A percentile compares a stretch with the other conserved stretches of the same genome.
These are phyloP conservation scores for Pristionchus entomophagus DNA, from an alignment of 2,888 invertebrate genomes.

Conservation along the genomic window DNA sequence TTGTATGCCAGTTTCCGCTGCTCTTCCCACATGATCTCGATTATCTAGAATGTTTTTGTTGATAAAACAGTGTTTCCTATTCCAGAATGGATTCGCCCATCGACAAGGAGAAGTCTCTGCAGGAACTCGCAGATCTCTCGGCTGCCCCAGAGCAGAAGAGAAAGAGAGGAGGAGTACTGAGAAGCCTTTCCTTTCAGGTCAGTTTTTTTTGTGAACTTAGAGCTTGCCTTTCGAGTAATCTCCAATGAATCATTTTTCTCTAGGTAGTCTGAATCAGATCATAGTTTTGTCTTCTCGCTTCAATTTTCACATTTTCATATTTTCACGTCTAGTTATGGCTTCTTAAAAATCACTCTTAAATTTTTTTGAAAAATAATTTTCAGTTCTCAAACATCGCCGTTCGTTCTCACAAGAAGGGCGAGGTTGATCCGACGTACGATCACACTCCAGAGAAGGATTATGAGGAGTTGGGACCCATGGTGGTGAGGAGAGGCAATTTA, in stretches of 20 bases:
- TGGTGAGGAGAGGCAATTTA: not conserved
- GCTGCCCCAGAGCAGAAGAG: constrained; percentile 4
- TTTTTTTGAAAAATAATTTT: not conserved
- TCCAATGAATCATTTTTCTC: too few species aligned
- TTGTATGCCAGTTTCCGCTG: not conserved
- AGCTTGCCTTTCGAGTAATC: too few species aligned
- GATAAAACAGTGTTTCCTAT: too few species aligned
- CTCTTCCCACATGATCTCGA: not conserved
- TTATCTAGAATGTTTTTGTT: not conserved
- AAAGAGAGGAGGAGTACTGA: constrained; percentile 59
- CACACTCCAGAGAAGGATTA: constrained; percentile 50
- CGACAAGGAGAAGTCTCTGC: not conserved
- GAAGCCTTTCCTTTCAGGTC: constrained; percentile 68
- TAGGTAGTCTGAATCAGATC: too few species aligned
- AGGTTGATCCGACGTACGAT: constrained; percentile 32
- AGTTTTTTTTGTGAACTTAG: too few species aligned
- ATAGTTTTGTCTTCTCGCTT: too few species aligned
- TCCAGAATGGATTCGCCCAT: not conserved
- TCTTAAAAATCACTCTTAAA: too few species aligned
- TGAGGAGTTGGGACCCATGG: constrained; percentile 62
- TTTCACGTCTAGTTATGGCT: too few species aligned
- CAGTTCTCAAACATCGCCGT: constrained; percentile 48
- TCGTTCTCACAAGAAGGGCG: not conserved
- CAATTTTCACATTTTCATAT: too few species aligned
- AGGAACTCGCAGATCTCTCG: not conserved